Evolutionary conservation across 2,113 vertebrate genomes (phyloP), one percentile per base, ranked within the genome.

Genomic region (Mastomys natalensis): DNA sequence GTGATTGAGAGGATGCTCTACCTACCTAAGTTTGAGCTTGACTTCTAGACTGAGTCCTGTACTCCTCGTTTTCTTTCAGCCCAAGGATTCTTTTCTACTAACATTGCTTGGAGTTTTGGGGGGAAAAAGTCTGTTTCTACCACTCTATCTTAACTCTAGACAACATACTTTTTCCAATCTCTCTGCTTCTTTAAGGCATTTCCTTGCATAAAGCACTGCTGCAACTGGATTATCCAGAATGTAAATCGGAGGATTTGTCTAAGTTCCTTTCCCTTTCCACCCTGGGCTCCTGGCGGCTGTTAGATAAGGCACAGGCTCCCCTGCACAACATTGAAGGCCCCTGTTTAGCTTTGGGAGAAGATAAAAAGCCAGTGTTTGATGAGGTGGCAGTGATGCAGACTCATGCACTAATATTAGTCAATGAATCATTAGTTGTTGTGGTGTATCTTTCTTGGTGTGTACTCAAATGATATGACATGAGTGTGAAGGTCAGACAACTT

Each of bases 221-320:
- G 64, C 87, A 21, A 88, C 37, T 24, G 72, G 90, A 15, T 45
- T 95, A 90, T 86, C 68, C 82, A 43, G 58, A 94, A 58, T 68
- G 53, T 66, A 60, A 89, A 84, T 48, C 7, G 34, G 37, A 91
- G 45, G 4, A 10, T 89, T 72, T 94, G 73, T 1, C 0, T 12
- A 40, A 43, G 4, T 11, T 8, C 22, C 76, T 29, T 48, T 51
- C 0, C 13, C 22, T 43, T 43, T 37, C 37, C 7, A 73, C 2
- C 10, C 26, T 48, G n/a, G 84, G 34, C 8, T 45, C 34, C 9
- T 48, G 29, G 72, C 7, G 43, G 22, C 73, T 74, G 19, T 86
- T 64, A 22, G 24, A 58, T 64, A 92, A 90, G 9, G 31, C 43
- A 51, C 37, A 15, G 40, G 90, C 43, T 87, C 37, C 11, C 19